Evolutionary conservation across 2,113 vertebrate genomes (phyloP).

Genomic region (Rattus norvegicus): DNA sequence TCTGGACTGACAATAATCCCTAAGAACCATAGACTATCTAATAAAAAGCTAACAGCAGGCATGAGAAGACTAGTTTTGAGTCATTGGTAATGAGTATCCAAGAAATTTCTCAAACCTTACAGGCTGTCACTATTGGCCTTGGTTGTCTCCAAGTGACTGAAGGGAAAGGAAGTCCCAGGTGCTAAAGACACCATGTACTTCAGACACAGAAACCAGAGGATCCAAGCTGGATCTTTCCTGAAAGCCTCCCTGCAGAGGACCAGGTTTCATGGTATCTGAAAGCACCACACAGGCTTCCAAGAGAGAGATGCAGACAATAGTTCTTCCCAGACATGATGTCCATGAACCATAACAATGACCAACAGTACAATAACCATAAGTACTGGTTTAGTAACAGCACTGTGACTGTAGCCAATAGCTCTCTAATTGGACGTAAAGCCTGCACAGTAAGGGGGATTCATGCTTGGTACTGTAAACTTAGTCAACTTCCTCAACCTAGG

Average conservation of each 20-base stretch:
- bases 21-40: neutral
- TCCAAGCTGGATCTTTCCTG: neutral
- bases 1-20: neutral
- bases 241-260: neutral
- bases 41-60: neutral
- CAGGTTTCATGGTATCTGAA: neutral
- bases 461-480: neutral
- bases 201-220: neutral
- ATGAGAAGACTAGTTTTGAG: neutral
- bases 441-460: neutral
- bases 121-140: neutral
- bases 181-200: neutral
- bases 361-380: neutral
- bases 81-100: neutral
- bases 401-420: neutral
- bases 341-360: neutral
- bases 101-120: neutral
- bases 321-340: neutral
- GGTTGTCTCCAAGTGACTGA: neutral
- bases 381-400: neutral
- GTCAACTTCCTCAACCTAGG: neutral
- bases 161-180: neutral
- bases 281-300: neutral
- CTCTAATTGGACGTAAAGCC: neutral
- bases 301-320: neutral